A percentile compares a stretch with the other conserved stretches of the same genome.
These are phyloP conservation scores for Xestoiulus laeticollis DNA, from an alignment of 2,888 invertebrate genomes.

Conservation along the genomic window DNA sequence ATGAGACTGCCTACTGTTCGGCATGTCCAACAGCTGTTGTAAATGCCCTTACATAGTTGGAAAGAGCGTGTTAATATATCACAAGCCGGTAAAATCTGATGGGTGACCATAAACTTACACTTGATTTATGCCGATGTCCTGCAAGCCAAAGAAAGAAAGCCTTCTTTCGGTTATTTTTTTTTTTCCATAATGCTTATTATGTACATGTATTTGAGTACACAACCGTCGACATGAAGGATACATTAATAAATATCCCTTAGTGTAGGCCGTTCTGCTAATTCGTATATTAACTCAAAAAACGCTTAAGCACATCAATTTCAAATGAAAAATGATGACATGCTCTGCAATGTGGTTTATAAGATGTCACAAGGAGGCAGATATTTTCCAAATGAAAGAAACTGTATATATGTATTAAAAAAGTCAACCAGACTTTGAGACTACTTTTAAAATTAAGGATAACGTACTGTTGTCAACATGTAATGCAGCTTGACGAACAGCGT, in stretches of 20 bases:
- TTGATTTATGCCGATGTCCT: neutral
- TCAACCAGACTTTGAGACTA: neutral
- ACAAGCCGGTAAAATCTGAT: neutral
- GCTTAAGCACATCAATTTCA: neutral
- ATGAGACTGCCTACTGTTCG: slow-evolving; percentile 1
- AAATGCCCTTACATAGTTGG: neutral
- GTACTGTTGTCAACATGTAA: neutral
- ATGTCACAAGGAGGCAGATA: neutral
- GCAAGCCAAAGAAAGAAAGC: neutral
- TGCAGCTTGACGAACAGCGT: neutral
- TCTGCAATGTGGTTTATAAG: neutral
- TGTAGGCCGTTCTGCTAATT: neutral
- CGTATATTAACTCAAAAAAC: neutral
- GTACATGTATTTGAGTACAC: neutral
- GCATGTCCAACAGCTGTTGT: slow-evolving; percentile 17
- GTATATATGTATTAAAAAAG: neutral
- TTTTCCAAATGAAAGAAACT: neutral
- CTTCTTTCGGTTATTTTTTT: neutral
- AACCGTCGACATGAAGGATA: neutral
- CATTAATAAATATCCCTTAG: neutral
- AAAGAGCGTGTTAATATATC: neutral
- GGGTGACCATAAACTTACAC: slow-evolving; percentile 4
- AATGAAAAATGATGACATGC: neutral
- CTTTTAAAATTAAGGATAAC: neutral
- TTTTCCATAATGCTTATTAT: neutral